Evolutionary conservation across 2,888 invertebrate genomes (phyloP).

Genomic region (Lepas anatifera): DNA sequence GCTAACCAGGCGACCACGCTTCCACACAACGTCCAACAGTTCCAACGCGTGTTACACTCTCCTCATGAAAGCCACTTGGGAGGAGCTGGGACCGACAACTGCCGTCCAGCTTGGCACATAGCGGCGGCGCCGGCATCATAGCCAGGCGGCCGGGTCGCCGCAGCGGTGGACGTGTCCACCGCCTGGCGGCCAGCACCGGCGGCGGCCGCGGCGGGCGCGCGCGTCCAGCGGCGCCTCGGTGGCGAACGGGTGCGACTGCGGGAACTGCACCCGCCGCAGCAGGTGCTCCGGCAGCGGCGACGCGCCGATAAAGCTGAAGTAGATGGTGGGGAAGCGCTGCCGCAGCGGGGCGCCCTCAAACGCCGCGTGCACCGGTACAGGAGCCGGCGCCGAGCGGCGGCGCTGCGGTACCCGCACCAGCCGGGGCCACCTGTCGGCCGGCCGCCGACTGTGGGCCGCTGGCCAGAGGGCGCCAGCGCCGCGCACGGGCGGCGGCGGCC

Average conservation of each 20-base stretch:
- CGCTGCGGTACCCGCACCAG: neutral
- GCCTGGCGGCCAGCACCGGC: neutral
- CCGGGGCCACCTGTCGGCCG: neutral
- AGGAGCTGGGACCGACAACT: too few relatives aligned
- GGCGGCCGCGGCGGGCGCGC: neutral
- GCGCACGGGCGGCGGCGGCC: neutral
- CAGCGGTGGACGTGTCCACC: neutral
- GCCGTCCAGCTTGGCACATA: too few relatives aligned
- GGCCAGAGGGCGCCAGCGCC: neutral
- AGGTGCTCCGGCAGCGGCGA: constrained; percentile 10
- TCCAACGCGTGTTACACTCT: too few relatives aligned
- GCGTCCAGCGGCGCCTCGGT: neutral
- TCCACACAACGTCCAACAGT: too few relatives aligned
- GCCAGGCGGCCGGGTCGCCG: neutral
- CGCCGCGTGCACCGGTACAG: neutral
- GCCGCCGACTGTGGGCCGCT: neutral
- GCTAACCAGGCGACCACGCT: too few relatives aligned
- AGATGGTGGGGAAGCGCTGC: constrained; percentile 6
- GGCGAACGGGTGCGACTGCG: neutral
- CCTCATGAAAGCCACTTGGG: too few relatives aligned
- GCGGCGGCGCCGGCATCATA: neutral
- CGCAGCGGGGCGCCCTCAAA: neutral
- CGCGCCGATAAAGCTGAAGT: constrained; percentile 10
- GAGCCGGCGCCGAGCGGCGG: neutral
- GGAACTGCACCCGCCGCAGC: constrained; percentile 6